A percentile compares a stretch with the other conserved stretches of the same genome.
phyloP scores from a whole-genome alignment of 2,888 invertebrate species.

The Bombylius discolor region DNA sequence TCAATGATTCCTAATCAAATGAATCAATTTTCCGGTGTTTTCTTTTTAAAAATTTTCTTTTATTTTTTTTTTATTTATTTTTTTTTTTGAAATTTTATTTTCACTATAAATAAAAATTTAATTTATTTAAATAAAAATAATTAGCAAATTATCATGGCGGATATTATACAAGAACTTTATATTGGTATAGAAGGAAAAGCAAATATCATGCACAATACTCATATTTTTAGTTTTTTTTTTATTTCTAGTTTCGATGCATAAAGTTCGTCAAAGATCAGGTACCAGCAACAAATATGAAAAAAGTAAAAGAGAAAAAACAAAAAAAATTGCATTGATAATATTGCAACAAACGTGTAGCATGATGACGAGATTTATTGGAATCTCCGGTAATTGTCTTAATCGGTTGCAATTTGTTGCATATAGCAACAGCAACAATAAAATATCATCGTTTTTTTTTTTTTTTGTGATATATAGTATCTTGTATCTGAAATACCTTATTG shows the following conservation, averaged over 20 bases:
- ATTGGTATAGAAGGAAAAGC: no score
- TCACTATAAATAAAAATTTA: not conserved
- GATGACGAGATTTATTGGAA: slow-evolving; percentile 8
- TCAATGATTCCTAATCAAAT: not conserved
- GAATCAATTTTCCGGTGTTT: not conserved
- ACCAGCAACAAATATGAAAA: no score
- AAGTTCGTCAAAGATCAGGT: no score
- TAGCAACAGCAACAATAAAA: not conserved
- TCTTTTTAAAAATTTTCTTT: not conserved
- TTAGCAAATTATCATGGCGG: slow-evolving; percentile 5
- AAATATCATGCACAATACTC: no score
- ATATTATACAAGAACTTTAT: not conserved
- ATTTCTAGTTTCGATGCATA: no score
- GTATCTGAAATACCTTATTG: no score
- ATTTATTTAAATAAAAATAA: slow-evolving; percentile 9
- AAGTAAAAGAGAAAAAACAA: no score
- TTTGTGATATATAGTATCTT: no score
- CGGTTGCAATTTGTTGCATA: slow-evolving; percentile 6
- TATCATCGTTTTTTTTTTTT: no score
- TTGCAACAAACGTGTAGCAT: not conserved
- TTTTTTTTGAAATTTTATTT: not conserved
- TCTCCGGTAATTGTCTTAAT: slow-evolving; percentile 8
- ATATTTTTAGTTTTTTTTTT: no score
- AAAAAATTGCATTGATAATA: no score
- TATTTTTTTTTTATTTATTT: not conserved